A percentile compares a stretch with the other conserved stretches of the same genome.
These are phyloP conservation scores for Wiebesia pumilae DNA, from an alignment of 1,140 invertebrate genomes.

Conservation along the genomic window DNA sequence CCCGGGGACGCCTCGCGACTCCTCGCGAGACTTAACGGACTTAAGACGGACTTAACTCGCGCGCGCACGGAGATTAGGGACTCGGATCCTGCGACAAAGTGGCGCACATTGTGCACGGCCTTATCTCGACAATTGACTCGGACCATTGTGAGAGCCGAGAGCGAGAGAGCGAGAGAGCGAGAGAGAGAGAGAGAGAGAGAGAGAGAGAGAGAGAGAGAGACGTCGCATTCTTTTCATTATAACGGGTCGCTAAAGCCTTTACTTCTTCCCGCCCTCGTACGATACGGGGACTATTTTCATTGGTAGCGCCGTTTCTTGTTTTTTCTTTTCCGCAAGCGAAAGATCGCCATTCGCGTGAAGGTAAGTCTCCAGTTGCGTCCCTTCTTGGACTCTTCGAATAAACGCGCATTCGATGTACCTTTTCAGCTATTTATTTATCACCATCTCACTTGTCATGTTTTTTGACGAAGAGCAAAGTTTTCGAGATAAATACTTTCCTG, in stretches of 20 bases:
- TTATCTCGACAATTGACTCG: conserved; percentile 44
- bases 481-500: not conserved
- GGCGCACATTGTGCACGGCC: conserved; percentile 2
- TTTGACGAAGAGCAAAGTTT: not conserved
- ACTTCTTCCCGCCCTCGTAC: not conserved
- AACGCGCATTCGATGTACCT: not conserved
- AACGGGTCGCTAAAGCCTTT: not conserved
- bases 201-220: not conserved
- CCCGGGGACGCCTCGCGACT: not conserved
- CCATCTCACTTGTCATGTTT: too few species aligned
- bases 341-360: too few species aligned
- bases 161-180: not conserved
- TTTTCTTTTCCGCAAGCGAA: not conserved
- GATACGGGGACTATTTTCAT: not conserved
- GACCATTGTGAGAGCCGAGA: conserved; percentile 2
- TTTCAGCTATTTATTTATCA: not conserved
- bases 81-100: conserved; percentile 16
- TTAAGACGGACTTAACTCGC: conserved; percentile 38
- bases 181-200: not conserved
- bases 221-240: not conserved
- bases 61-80: conserved; percentile 36
- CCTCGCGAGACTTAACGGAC: conserved; percentile 35
- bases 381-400: not conserved
- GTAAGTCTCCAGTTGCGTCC: too few species aligned
- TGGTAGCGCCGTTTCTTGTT: not conserved